Percentiles rank a stretch among this genome's conserved stretches.
Conservation (phyloP, 2,797 vertebrate species). For the Lateolabrax maculatus region DNA sequence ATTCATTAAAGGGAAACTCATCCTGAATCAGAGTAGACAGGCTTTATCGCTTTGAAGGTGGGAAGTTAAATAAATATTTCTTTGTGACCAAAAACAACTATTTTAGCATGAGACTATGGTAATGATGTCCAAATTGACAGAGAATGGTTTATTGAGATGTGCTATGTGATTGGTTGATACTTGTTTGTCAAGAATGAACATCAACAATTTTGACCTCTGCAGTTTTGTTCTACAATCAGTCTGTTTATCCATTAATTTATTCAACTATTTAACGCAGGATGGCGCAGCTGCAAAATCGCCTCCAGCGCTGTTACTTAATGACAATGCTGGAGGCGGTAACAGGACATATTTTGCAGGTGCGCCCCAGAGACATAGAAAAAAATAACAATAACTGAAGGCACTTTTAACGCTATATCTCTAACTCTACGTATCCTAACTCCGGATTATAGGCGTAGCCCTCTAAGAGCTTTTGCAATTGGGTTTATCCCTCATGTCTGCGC, state of each 20-base stretch:
- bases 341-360: too few relatives aligned
- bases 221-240: neutral
- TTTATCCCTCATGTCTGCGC: too few relatives aligned
- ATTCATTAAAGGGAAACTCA: slow-evolving; percentile 49
- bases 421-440: too few relatives aligned
- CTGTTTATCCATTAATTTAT: slow-evolving; percentile 1
- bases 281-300: neutral
- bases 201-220: neutral
- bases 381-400: too few relatives aligned
- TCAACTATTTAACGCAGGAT: neutral
- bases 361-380: too few relatives aligned
- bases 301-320: too few relatives aligned
- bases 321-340: too few relatives aligned
- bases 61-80: neutral
- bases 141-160: neutral
- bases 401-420: too few relatives aligned
- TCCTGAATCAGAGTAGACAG: neutral
- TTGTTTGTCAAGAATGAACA: slow-evolving; percentile 10
- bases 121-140: slow-evolving; percentile 31
- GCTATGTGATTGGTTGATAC: neutral
- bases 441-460: too few relatives aligned
- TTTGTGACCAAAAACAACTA: slow-evolving; percentile 2
- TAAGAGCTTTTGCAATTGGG: too few relatives aligned
- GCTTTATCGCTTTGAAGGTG: slow-evolving; percentile 21
- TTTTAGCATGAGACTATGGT: neutral